Base-by-base conservation (phyloP, 2,888 invertebrate species). In the Cerastis leucographa region DNA sequence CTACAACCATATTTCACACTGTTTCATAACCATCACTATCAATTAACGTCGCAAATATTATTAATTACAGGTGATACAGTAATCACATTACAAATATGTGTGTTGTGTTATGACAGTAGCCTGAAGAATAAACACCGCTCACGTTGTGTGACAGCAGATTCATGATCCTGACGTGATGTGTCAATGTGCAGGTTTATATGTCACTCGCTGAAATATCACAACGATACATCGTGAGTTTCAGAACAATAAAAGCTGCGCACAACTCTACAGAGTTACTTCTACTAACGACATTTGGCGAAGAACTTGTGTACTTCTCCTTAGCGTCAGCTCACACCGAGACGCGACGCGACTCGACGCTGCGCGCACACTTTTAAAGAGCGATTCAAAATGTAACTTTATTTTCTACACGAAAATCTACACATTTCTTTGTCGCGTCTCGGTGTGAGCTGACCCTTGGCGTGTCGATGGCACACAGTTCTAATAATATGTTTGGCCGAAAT, bases 71-170 rank as follows among this genome's bases (percentile, higher is more conserved):
- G 74, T 86, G 85, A 71, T 71, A 84, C 54, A 84, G 87, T 86
- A 79, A 87, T 85, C 81, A 46, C 49, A 87, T 66, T 61, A 84
- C 82, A 87, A 87, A 85, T 85, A 85, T 76, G 80, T 79, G 56
- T 83, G 67, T 70, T 80, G 61, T 85, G 35, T 35, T 35, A 40
- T 54, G 86, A 83, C 77, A 73, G 70, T 61, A 64, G 44, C 19
- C 49, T 67, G 70, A 66, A 74, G 54, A 82, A 56, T 73, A 76
- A 83, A 79, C 76, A 88, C 35, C 1, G 71, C 68, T 40, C 86
- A 87, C 85, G 85, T 85, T 81, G 77, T 40, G 46, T 29, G 71
- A 64, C 74, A 54, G 56, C 62, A 40, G 61, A 56, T n/a, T 67
- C 83, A 69, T 74, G 79, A 68, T 82, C 66, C 70, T 46, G 61